Base-by-base conservation (phyloP, 2,797 vertebrate genomes). In the Garrulus glandarius region DNA sequence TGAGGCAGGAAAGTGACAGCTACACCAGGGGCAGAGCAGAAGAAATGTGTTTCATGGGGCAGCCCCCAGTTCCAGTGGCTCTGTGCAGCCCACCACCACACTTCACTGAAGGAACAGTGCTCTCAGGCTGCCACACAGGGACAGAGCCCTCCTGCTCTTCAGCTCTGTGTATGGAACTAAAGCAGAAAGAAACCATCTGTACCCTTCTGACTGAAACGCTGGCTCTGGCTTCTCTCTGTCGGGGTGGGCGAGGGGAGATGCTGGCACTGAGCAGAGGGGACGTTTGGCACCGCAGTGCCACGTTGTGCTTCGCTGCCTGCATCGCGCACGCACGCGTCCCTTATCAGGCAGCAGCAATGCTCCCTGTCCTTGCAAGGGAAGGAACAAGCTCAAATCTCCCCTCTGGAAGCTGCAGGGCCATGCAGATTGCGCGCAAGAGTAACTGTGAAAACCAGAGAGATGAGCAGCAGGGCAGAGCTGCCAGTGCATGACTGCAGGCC, bases 401-500 rank as follows among this genome's bases (percentile, higher is more conserved):
- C 36, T 61, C 79, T 81, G 78, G 47, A 92, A 87, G 75, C 15
- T 64, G 64, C 69, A 60, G 56, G 47, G 63, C 39, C 30, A 4
- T 10, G 68, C 63, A 77, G 74, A 64, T 7, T 37, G 74, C 17
- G 92, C 0, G 0, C 1, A 22, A 68, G 63, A 92, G 61, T 36
- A 43, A 15, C 36, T 34, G 56, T 7, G n/a, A 44, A 56, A 75
- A 43, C 2, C 13, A 16, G 32, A 26, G 32, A 69, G 77, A 91
- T 4, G 49, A 61, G 88, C 57, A 89, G 77, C 56, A 52, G 4
- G 18, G 91, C 82, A 69, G 80, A 39, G 61, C 70, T 89, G 61
- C 16, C 69, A 52, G 50, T 1, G 32, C 0, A 0, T 0, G 2
- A 47, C 26, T 55, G 34, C 44, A 61, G 53, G 24, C 57, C 61